Base-by-base conservation (phyloP, 2,113 vertebrate genomes). In the Carlito syrichta region DNA sequence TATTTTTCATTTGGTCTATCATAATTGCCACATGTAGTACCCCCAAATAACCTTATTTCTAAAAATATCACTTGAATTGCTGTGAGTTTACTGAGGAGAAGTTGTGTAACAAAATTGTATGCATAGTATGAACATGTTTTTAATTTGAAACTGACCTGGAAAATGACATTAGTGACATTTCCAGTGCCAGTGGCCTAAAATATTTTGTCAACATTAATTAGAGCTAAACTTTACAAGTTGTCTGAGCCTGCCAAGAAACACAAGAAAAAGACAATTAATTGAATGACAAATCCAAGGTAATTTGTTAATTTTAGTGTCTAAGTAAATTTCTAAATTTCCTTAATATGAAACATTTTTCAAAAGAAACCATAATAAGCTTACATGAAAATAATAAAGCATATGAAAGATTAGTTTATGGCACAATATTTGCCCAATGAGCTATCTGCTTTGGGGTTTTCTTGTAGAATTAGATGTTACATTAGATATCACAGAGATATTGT, bases 281-380 rank as follows among this genome's bases (percentile, higher is more conserved):
- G 77, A 92, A 95, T 60, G 71, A 45, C 32, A 94, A 96, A 96
- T 86, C 69, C 77, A 95, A 88, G 77, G 50, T 88, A 89, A 86
- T 96, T 95, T 96, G 66, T 95, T 97, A 73, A 97, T 92, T 98
- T 95, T 91, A 84, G 66, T 91, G 76, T 93, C 89, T 69, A 62
- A 89, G 38, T 86, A 68, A 74, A 96, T 87, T 91, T 96, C 69
- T 88, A 89, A 77, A 50, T 22, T 92, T 95, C 45, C 94, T 92
- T 84, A 38, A 35, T 48, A 40, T 56, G n/a, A 79, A 91, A 69
- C 60, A 38, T 43, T 19, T 22, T 76, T 71, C 87, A 19, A 38
- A 74, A 82, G 78, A 69, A 76, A 71, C 2, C 5, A 13, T 85
- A 96, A 74, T 81, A 89, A 78, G 23, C 63, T 40, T 54, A n/a